These are phyloP conservation scores for Odobenus rosmarus DNA, from an alignment of 2,113 vertebrate species.

Conservation along the genomic window DNA sequence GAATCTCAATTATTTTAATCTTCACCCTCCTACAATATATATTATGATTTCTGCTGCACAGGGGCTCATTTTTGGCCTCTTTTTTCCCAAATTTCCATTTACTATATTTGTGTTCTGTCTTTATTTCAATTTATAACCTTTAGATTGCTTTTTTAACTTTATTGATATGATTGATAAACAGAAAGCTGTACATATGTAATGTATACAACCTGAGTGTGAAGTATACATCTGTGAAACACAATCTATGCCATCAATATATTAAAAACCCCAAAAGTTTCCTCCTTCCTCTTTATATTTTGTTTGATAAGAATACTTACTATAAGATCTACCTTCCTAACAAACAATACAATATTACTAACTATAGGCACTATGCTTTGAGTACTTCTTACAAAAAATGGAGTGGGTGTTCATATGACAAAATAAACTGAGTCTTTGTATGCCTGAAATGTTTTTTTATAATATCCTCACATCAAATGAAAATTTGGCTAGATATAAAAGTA, in stretches of 20 bases:
- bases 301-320: neutral
- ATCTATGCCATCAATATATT: neutral
- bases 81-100: neutral
- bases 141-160: neutral
- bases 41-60: neutral
- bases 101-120: neutral
- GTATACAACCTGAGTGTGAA: neutral
- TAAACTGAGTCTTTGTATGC: neutral
- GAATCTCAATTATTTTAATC: neutral
- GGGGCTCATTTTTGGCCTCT: neutral
- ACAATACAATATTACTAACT: neutral
- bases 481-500: neutral
- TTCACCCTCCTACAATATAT: neutral
- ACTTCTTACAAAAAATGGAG: neutral
- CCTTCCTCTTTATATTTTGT: neutral
- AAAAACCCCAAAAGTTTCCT: neutral
- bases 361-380: neutral
- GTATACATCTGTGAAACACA: neutral
- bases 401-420: neutral
- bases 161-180: neutral
- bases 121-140: neutral
- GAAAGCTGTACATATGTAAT: neutral
- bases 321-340: neutral
- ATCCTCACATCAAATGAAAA: neutral
- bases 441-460: neutral